phyloP scores from a whole-genome alignment of 2,797 vertebrate species.

The Eleutherodactylus coqui region DNA sequence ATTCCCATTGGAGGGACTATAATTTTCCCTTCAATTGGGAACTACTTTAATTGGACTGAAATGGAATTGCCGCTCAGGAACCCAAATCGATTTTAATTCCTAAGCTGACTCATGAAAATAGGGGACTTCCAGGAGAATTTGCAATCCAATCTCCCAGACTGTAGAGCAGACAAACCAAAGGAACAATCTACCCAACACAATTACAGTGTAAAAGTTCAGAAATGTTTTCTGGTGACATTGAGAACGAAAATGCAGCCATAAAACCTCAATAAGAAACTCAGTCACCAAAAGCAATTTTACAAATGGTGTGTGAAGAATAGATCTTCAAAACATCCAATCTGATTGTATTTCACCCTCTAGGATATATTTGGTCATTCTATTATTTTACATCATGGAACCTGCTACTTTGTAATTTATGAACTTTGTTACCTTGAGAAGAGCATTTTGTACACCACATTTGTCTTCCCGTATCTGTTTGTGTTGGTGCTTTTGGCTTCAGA shows the following conservation, averaged over 20 bases:
- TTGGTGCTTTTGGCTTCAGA: slow-evolving; percentile 45
- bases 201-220: slow-evolving; percentile 53
- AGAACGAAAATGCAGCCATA: slow-evolving; percentile 59
- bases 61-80: slow-evolving; percentile 31
- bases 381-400: slow-evolving; percentile 61
- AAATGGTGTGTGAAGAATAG: slow-evolving; percentile 64
- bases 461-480: slow-evolving; percentile 50
- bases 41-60: slow-evolving; percentile 40
- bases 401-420: slow-evolving; percentile 60
- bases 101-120: slow-evolving; percentile 43
- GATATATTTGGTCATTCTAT: slow-evolving; percentile 61
- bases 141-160: slow-evolving; percentile 46
- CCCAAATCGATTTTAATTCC: slow-evolving; percentile 52
- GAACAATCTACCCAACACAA: slow-evolving; percentile 49
- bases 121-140: slow-evolving; percentile 41
- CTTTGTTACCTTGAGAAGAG: slow-evolving; percentile 63
- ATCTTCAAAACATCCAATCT: slow-evolving; percentile 55
- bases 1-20: slow-evolving; percentile 31
- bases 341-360: slow-evolving; percentile 63
- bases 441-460: slow-evolving; percentile 55
- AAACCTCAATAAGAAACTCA: slow-evolving; percentile 56
- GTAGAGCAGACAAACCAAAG: slow-evolving; percentile 27
- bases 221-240: slow-evolving; percentile 60
- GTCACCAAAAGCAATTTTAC: slow-evolving; percentile 64
- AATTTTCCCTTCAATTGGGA: slow-evolving; percentile 27